phyloP scores from a whole-genome alignment of 2,797 vertebrate genomes.

The Onychomys arenicola region DNA sequence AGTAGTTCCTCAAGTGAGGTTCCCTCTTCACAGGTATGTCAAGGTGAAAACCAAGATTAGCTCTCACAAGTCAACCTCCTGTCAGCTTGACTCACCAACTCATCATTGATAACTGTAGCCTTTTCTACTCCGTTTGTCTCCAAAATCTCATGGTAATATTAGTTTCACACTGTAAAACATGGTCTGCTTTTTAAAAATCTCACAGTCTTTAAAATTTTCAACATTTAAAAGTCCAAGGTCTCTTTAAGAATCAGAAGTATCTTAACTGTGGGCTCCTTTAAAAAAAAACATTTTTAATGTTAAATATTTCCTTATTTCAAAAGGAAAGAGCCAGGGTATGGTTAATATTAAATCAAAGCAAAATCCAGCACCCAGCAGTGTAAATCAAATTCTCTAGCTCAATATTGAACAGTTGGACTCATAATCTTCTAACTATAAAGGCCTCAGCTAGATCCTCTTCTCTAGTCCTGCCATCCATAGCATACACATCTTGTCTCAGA shows the following conservation, averaged over 20 bases:
- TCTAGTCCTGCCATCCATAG: not conserved
- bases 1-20: not conserved
- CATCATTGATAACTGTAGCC: not conserved
- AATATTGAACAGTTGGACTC: not conserved
- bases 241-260: not conserved
- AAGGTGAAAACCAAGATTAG: not conserved
- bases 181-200: not conserved
- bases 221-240: not conserved
- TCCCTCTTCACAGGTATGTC: not conserved
- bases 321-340: not conserved
- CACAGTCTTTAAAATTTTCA: not conserved
- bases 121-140: not conserved
- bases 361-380: not conserved
- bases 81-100: not conserved
- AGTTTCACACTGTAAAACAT: not conserved
- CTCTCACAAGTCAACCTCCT: not conserved
- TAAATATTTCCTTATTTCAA: not conserved
- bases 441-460: not conserved
- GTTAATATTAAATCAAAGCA: not conserved
- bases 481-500: not conserved
- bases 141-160: too few species aligned
- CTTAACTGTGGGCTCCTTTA: not conserved
- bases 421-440: not conserved
- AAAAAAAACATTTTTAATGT: not conserved
- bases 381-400: not conserved